Evolutionary conservation across 2,797 vertebrate species (phyloP), one percentile per base, ranked within the genome.

Genomic region (Semaprochilodus insignis): DNA sequence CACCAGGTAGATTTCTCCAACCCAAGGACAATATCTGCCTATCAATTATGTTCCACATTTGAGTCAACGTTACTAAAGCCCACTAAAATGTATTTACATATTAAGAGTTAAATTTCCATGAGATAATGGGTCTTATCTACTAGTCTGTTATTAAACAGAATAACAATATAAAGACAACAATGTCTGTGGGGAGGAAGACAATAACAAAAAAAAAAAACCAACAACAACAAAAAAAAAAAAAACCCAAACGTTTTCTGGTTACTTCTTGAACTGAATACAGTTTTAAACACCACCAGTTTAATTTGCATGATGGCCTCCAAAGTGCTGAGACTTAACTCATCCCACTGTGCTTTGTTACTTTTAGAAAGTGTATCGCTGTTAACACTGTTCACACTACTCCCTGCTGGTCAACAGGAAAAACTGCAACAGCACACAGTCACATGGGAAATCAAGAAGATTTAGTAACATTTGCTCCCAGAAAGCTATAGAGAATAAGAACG

Each of bases 401-500:
- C 77, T 63, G 36, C 48, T 83, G 71, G 52, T 40, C 55, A 70
- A 36, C 0, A 40, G 3, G 36, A 19, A 17, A 16, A 51, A 21
- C n/a, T 76, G 55, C 27, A 76, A 23, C 14, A 77, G 14, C 48
- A 76, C 65, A 36, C 44, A 21, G 59, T n/a, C 51, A 59, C 17
- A 21, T 54, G 27, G 11, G 14, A 80, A 59, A 34, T 59, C 44
- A 83, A 66, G 44, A 83, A 66, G 44, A 76, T 73, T 72, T 74
- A 70, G 78, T 81, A 48, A 66, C 2, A 31, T 54, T 62, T 65
- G 52, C 54, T 76, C 72, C 73, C 51, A 66, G 57, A 74, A 27
- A 25, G 21, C 36, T 25, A 16, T 73, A 40, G 19, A 57, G 34
- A 25, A 44, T 25, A 72, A 8, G 60, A 74, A 65, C n/a, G 8